Evolutionary conservation across 2,888 invertebrate genomes (phyloP), one percentile per base, ranked within the genome.

Genomic region (Microplitis manilae): DNA sequence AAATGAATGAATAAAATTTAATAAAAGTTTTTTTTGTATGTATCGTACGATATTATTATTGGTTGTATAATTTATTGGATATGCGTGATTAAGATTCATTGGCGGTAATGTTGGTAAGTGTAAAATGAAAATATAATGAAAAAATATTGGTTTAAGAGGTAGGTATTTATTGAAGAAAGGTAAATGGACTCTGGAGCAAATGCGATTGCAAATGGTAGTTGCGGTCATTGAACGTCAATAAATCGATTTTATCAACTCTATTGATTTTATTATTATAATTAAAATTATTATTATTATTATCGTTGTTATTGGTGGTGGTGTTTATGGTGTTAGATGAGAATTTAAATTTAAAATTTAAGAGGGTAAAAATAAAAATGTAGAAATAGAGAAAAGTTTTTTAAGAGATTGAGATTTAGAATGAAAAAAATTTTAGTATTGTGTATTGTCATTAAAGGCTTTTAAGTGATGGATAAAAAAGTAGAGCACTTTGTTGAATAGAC

Each of bases 131-230:
- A 50, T 13, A 13, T 13, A 13, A 50, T 50, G 13, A 50, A 50
- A 50, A 50, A 50, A 50, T 50, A 50, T 50, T 68, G 40, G 41
- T 40, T 68, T 20, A 61, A 30, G 30, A 30, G 15, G 38, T 39
- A 38, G 30, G 62, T 72, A 62, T 70, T 70, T 70, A 70, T 60
- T 59, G 70, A 50, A 60, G 30, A 13, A 62, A 72, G 71, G 71
- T 72, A 62, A 72, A 72, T 72, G 71, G 30, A 72, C 71, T 72
- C 60, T 8, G 8, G 20, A 13, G 59, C n/a, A 60, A 70, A 70
- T 60, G 38, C 59, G 59, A 13, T 70, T 30, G 59, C 40, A 20
- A 6, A 9, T 38, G 20, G 20, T 13, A 59, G 50, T 60, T 50
- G 50, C 50, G 70, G 60, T 70, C 15, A 50, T 70, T 60, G 60